Conservation (phyloP, 1,140 invertebrate species). For the Bilobella aurantiaca region DNA sequence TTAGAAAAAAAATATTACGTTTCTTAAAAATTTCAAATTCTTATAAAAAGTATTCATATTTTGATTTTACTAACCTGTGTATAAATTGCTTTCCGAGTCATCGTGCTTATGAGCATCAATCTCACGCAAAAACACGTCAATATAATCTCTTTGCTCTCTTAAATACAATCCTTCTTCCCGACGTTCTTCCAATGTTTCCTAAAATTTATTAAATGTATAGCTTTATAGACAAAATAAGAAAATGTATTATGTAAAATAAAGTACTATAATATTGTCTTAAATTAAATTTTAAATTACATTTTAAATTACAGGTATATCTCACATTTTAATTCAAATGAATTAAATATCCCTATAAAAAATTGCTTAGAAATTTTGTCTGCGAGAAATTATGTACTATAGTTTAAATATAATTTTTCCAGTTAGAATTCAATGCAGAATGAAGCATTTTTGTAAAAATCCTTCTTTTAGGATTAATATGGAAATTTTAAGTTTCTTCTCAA, state of each 20-base stretch:
- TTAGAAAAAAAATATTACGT: too few species aligned
- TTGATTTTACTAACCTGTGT: constrained; percentile 19
- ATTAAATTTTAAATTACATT: too few species aligned
- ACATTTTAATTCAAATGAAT: too few species aligned
- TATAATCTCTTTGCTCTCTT: constrained; percentile 61
- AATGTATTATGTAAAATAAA: too few species aligned
- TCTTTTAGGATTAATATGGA: too few species aligned
- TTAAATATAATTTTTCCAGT: neutral
- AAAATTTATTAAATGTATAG: neutral
- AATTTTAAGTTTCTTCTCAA: too few species aligned
- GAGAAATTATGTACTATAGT: too few species aligned
- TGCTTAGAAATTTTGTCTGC: too few species aligned
- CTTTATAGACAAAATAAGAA: neutral
- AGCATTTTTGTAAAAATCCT: neutral
- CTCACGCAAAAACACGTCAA: constrained; percentile 63
- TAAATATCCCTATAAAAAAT: too few species aligned
- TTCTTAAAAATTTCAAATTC: too few species aligned
- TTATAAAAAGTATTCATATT: neutral
- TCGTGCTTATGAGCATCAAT: constrained; percentile 26
- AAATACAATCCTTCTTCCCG: constrained; percentile 16
- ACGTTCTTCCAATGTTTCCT: constrained; percentile 17
- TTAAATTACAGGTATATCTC: too few species aligned
- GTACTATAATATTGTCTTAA: too few species aligned
- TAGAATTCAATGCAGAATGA: neutral
- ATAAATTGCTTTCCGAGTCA: constrained; percentile 20